A percentile compares a stretch with the other conserved stretches of the same genome.
Evolutionary conservation across 2,113 vertebrate genomes (phyloP).

Genomic region (Elaphurus davidianus): DNA sequence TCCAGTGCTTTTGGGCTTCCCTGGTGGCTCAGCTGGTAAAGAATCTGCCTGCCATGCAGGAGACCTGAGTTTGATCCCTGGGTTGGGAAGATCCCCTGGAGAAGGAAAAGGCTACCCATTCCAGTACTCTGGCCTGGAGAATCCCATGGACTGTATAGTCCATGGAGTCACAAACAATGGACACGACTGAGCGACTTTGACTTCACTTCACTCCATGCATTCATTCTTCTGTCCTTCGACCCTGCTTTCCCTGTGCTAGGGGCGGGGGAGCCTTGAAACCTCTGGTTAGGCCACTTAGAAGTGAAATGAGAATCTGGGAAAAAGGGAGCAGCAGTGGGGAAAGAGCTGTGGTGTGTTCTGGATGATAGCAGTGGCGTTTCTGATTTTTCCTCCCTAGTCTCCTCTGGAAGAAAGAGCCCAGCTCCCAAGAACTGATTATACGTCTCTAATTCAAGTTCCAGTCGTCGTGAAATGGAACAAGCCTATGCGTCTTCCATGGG

Average conservation of each 20-base stretch:
- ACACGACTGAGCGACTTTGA: neutral
- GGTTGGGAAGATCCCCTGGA: neutral
- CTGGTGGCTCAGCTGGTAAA: neutral
- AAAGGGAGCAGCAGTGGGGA: accelerated
- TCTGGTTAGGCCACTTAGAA: neutral
- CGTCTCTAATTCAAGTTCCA: neutral
- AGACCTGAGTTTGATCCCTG: neutral
- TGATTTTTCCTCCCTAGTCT: neutral
- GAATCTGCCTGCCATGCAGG: neutral
- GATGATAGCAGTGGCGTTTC: neutral
- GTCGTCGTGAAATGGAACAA: neutral
- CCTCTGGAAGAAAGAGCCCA: neutral
- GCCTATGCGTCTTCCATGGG: accelerated
- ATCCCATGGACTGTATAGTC: neutral
- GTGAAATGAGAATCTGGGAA: neutral
- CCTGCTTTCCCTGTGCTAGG: neutral
- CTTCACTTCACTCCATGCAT: neutral
- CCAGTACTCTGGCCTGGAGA: neutral
- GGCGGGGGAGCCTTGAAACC: neutral
- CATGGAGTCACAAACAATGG: neutral
- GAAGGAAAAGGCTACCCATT: neutral
- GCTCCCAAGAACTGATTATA: neutral
- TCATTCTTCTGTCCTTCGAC: neutral
- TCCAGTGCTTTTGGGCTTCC: neutral
- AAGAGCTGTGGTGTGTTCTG: neutral